Base-by-base conservation (phyloP, 30 jellyfish, hydroid and myxozoan species). In the Nemopilema nomurai region DNA sequence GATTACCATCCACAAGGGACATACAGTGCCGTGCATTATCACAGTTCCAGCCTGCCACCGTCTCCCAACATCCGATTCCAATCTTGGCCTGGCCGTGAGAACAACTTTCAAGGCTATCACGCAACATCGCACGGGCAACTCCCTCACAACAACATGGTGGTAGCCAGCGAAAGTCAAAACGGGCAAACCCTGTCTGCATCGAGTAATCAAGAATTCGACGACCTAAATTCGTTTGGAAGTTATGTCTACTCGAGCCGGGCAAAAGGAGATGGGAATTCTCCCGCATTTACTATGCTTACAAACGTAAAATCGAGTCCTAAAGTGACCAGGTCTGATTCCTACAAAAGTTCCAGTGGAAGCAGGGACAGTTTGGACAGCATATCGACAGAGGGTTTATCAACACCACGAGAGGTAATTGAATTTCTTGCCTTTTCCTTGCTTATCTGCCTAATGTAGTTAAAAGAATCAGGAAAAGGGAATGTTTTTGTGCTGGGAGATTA, bases 331-430 rank as follows among this genome's bases (percentile, higher is more conserved):
- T 87, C 96, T 49, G 96, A 87, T 65, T 87, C 96, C 18, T 90
- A 88, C 81, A 90, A 72, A 66, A 90, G 97, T 64, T 90, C 97
- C n/a, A 90, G 88, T 68, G 97, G 97, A 27, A 90, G 97, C 79
- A 50, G 97, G 66, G 97, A 90, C 52, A 90, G 97, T 62, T 74
- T 90, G 74, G 97, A 90, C 80, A 90, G 97, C 74, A 71, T 90
- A 63, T 90, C 97, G 18, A 90, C 97, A 3, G 97, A 88, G 33
- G 94, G 90, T 33, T 69, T 81, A 68, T 90, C 97, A 52, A 82
- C 93, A 33, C 97, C 91, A 30, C 78, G 89, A 79, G 96, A 87
- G 88, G 93, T 84, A 73, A 62, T 30, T 27, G 28, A 51, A 24
- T 9, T 24, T 71, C 64, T 71, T 29, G 16, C 23, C 49, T 22